A percentile compares a stretch with the other conserved stretches of the same genome.
phyloP scores from a whole-genome alignment of 2,888 invertebrate species.

The Drosophila lacicola region DNA sequence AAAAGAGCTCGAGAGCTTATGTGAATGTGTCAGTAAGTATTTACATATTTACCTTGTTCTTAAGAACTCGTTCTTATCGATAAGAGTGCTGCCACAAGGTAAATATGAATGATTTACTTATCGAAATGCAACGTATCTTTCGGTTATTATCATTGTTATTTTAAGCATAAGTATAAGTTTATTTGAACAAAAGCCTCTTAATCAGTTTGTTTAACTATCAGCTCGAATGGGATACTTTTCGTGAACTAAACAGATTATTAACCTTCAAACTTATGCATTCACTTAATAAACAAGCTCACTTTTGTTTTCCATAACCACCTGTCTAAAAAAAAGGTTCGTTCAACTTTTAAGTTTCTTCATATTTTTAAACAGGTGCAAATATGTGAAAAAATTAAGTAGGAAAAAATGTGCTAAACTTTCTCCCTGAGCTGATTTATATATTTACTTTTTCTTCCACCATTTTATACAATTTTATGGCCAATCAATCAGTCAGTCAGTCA shows the following conservation, averaged over 20 bases:
- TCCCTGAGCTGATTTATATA: conserved; percentile 52
- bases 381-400: conserved; percentile 12
- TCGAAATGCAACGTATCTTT: too few species aligned
- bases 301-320: conserved; percentile 19
- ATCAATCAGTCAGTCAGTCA: conserved; percentile 37
- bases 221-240: background rate
- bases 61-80: too few species aligned
- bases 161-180: background rate
- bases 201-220: background rate
- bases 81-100: too few species aligned
- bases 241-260: conserved; percentile 14
- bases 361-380: conserved; percentile 40
- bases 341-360: conserved; percentile 30
- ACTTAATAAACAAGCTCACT: conserved; percentile 14
- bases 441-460: conserved; percentile 10
- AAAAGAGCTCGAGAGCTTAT: too few species aligned
- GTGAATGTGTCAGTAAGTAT: too few species aligned
- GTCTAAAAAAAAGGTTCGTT: conserved; percentile 32
- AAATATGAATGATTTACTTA: too few species aligned
- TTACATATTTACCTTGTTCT: too few species aligned
- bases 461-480: conserved; percentile 25
- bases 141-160: too few species aligned
- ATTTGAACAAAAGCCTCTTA: background rate
- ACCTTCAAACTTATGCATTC: conserved; percentile 21
- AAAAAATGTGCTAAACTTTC: conserved; percentile 66